Conservation (phyloP, 2,113 vertebrate species). For the Carassius auratus region DNA sequence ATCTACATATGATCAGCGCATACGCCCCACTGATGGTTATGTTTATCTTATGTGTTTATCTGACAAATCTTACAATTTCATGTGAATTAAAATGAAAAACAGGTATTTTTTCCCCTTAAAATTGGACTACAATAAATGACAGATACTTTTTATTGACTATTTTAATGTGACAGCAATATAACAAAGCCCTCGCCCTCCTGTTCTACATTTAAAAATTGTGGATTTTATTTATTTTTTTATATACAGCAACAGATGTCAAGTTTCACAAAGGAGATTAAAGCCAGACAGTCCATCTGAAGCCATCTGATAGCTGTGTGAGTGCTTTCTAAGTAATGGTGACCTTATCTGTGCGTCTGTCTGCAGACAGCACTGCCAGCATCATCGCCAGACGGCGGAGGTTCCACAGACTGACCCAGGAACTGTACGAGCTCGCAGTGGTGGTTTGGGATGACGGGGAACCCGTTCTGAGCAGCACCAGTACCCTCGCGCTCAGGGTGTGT, state of each 20-base stretch:
- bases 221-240: neutral
- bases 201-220: neutral
- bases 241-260: neutral
- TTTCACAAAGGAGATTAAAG: neutral
- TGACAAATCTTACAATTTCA: too few relatives aligned
- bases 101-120: too few relatives aligned
- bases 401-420: conserved; percentile 81
- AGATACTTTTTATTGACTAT: neutral
- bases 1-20: too few relatives aligned
- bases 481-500: conserved; percentile 84
- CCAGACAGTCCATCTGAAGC: neutral
- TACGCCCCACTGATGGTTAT: too few relatives aligned
- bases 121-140: too few relatives aligned
- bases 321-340: conserved; percentile 19
- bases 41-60: too few relatives aligned
- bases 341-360: conserved; percentile 45
- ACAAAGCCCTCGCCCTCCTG: neutral
- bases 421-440: conserved; percentile 82
- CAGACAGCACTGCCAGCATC: conserved; percentile 84
- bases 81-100: too few relatives aligned
- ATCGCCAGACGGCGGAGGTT: conserved; percentile 79
- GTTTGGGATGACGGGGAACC: conserved; percentile 84
- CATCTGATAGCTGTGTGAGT: neutral
- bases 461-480: conserved; percentile 84
- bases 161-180: neutral